Evolutionary conservation across 2,888 invertebrate species (phyloP), one percentile per base, ranked within the genome.

Genomic region (Hetaerina titia): DNA sequence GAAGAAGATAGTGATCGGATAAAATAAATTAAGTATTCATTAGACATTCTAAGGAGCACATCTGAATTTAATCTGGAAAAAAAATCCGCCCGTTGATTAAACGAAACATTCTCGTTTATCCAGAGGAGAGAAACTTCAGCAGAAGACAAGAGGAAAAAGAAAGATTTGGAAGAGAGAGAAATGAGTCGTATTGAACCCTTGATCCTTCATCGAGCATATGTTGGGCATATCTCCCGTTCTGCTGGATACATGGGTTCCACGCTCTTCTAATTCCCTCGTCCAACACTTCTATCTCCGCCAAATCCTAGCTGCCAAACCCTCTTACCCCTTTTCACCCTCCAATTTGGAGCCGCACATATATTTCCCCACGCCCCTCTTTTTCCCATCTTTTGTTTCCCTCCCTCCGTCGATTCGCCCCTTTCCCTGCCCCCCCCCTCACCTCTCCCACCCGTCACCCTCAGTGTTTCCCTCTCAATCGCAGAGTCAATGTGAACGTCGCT

Each of bases 391-490:
- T 60, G 90, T 17, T 17, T 11, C 58, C 60, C 31, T 90, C 63
- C 57, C 31, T 25, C 58, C 63, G 31, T 45, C 45, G 88, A 57
- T 89, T 89, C 69, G n/a, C 19, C 19, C 69, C 7, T n/a, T 13
- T n/a, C n/a, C n/a, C n/a, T 57, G 22, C n/a, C 58, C 22, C n/a
- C 22, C 89, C 89, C 58, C 56, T 9, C 88, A 58, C 89, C 22
- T 57, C 57, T 88, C 56, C 89, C 90, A 45, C 31, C 90, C 31
- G 25, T 69, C 92, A 92, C 13, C 56, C 92, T 45, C 64, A 5
- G 56, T 25, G 58, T 89, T 89, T 45, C 64, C 45, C 64, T 17
- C 90, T 64, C 64, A 64, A 69, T 90, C 90, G 90, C n/a, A 90
- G 60, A 90, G 90, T 90, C 64, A 90, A 45, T 45, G 90, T 45